These are phyloP conservation scores for Menidia menidia DNA, from an alignment of 2,797 vertebrate species.

Conservation along the genomic window DNA sequence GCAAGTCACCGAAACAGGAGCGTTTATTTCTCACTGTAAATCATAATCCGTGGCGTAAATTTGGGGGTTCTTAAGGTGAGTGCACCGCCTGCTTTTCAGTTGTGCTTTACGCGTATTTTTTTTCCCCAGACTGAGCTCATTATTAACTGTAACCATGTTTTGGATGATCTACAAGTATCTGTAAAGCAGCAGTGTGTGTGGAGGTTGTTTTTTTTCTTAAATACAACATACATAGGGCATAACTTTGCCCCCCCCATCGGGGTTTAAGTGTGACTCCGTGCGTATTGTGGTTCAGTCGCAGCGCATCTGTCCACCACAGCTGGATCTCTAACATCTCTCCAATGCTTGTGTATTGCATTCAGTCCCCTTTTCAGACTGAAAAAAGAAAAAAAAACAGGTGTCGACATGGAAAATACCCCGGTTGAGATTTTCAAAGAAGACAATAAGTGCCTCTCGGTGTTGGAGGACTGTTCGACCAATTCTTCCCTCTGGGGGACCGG, in stretches of 20 bases:
- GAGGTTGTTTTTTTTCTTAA: background rate
- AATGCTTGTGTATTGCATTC: too few relatives aligned
- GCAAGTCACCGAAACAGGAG: background rate
- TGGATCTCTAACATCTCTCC: too few relatives aligned
- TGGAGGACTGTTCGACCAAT: conserved; percentile 76
- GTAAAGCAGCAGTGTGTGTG: background rate
- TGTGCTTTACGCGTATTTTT: conserved; percentile 10
- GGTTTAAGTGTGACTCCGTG: background rate
- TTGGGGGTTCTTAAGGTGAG: conserved; percentile 58
- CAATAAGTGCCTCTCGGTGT: conserved; percentile 78
- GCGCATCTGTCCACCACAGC: background rate
- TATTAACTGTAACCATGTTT: conserved; percentile 15
- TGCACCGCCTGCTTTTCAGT: conserved; percentile 26
- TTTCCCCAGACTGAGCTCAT: background rate
- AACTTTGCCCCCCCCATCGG: background rate
- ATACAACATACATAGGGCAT: background rate
- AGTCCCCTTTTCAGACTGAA: background rate
- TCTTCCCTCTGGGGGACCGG: conserved; percentile 70
- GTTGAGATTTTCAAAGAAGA: conserved; percentile 90
- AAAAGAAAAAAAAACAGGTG: conserved; percentile 31
- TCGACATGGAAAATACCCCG: conserved; percentile 86
- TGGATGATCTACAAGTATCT: conserved; percentile 33
- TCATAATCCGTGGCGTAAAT: background rate
- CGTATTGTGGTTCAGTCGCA: conserved; percentile 12
- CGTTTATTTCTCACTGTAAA: background rate